Base-by-base conservation (phyloP, 1,140 invertebrate genomes). In the Arctopsyche grandis region DNA sequence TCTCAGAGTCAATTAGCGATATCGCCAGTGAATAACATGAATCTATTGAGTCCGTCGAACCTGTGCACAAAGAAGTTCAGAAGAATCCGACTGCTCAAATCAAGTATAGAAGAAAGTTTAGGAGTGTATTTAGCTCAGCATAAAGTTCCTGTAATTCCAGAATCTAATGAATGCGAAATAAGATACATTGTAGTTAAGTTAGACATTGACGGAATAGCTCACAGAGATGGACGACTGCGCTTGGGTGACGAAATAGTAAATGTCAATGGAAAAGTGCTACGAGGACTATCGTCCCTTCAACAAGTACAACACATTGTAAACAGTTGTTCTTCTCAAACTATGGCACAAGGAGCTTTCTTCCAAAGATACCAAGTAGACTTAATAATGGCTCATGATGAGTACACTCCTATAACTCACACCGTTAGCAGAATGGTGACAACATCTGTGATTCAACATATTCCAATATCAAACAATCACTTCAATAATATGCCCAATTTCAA, bases 211-310 rank as follows among this genome's bases (percentile, higher is more conserved):
- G 94, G 94, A 58, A 93, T 95, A 83, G 95, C 94, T 60, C 91
- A 94, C 82, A 94, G 94, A 85, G 95, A 96, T 85, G 94, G 94
- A 0, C 90, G 94, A 77, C 88, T 97, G 77, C 90, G 92, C 82
- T 89, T 94, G 60, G 94, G 94, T 5, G 95, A 97, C 86, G 95
- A 97, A 88, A 93, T 97, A 76, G 91, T 96, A 14, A 94, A 96
- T 86, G 94, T 96, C 9, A 96, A 96, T 85, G 94, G 94, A 0
- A 91, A 92, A 83, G 91, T 94, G 79, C 87, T 97, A 77, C 90
- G 93, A 69, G 95, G 93, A 0, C 87, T 96, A 75, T 91, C 92
- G 70, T 92, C 89, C n/a, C 84, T 92, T 43, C 89, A 90, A 84
- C 89, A 91, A 83, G 91, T 92, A 14, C 91, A 92, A 80, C 84